Base-by-base conservation (phyloP, 2,888 invertebrate species). In the Lasius fuliginosus region DNA sequence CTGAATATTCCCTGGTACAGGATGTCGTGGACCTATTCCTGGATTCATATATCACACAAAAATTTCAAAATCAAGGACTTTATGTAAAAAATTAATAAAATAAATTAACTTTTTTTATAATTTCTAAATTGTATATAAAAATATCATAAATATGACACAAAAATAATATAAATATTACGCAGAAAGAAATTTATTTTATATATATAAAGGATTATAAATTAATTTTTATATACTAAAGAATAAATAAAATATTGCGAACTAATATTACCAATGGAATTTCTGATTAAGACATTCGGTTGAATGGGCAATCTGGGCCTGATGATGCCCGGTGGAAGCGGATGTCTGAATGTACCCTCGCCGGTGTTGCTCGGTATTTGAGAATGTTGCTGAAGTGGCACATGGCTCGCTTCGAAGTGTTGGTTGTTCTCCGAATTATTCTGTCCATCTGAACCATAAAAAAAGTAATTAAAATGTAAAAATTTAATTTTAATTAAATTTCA, bases 281-380 rank as follows among this genome's bases (percentile, higher is more conserved):
- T 91, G 75, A 94, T 93, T 30, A 94, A 85, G 23, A 93, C 91
- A 65, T 94, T 94, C 1, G 93, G 91, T 88, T 93, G 94, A 62
- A 93, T 87, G 18, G 96, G 95, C 92, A 95, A 94, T 85, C 96
- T 95, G 8, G 96, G 96, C 89, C 96, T 95, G 9, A 95, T 95
- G 64, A 96, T 95, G 86, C 96, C 95, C 46, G 96, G 96, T 12
- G 97, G 97, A 90, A 97, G 95, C 12, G 97, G 97, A 90, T 97
- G 97, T 12, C 97, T 96, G 94, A 97, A 97, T 46, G 96, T 97
- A 82, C 96, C 96, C 62, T 97, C 97, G 8, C 95, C 96, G 9
- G 94, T 87, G 86, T 88, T 92, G n/a, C 87, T 91, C 11, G 90
- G 71, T n/a, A 92, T 88, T 87, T 93, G 94, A 84, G 93, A 85